phyloP scores from a whole-genome alignment of 2,888 invertebrate genomes.

The Amphipyra berbera region DNA sequence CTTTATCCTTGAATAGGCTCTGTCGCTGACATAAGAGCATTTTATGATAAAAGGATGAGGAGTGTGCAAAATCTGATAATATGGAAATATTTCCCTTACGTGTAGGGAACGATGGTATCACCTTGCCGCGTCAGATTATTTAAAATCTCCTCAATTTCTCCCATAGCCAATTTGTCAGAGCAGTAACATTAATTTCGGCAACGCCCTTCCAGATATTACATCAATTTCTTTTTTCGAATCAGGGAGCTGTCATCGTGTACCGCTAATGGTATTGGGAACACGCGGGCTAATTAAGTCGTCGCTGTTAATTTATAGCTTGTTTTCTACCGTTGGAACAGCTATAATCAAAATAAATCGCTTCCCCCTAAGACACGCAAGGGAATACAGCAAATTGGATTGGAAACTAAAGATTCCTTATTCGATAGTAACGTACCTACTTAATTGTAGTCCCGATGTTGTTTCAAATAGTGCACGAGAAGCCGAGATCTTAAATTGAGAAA shows the following conservation, averaged over 20 bases:
- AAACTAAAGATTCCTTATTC: conserved; percentile 74
- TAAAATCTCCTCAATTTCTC: conserved; percentile 56
- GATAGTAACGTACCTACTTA: conserved; percentile 66
- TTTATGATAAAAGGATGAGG: conserved; percentile 50
- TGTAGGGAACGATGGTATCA: conserved; percentile 39
- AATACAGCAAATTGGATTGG: conserved; percentile 84
- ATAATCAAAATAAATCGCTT: conserved; percentile 88
- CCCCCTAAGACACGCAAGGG: conserved; percentile 83
- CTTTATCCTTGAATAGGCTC: conserved; percentile 48
- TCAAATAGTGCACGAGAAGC: conserved; percentile 31
- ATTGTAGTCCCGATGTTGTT: conserved; percentile 51
- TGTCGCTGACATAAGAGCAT: conserved; percentile 45
- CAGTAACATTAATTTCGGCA: conserved; percentile 71
- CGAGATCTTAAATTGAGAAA: conserved; percentile 53
- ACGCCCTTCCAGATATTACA: conserved; percentile 78
- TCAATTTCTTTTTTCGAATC: conserved; percentile 79
- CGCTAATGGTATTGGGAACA: conserved; percentile 87
- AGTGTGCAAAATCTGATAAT: conserved; percentile 56
- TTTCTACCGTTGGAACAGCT: conserved; percentile 79
- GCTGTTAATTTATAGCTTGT: conserved; percentile 86
- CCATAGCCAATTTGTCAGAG: conserved; percentile 63
- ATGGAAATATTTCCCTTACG: conserved; percentile 45
- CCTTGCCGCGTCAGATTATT: conserved; percentile 54
- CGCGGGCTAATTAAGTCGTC: conserved; percentile 86
- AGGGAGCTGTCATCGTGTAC: conserved; percentile 80